Evolutionary conservation across 92 coral and sea anemone species (phyloP).

Genomic region (Porites rus): DNA sequence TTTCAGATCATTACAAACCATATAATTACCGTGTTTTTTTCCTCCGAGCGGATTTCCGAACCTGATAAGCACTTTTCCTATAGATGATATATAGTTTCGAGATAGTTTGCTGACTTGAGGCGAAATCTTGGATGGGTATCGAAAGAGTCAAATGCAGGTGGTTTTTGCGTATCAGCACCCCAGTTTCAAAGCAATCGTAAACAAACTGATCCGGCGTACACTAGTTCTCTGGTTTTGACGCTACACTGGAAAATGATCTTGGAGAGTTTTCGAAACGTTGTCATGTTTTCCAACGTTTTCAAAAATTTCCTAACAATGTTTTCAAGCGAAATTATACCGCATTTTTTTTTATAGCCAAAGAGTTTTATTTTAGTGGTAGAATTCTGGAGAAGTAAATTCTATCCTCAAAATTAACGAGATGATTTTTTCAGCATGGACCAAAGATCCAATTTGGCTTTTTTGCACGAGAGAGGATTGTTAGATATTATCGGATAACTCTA

Average conservation of each 20-base stretch:
- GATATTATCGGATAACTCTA: not conserved
- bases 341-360: too few relatives aligned
- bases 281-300: too few relatives aligned
- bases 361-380: too few relatives aligned
- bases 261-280: too few relatives aligned
- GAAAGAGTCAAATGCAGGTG: not conserved
- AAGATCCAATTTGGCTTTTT: not conserved
- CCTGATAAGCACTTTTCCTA: constrained; percentile 7
- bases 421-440: not conserved
- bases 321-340: too few relatives aligned
- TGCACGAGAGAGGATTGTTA: not conserved
- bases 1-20: not conserved
- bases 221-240: not conserved
- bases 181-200: not conserved
- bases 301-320: too few relatives aligned
- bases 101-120: not conserved
- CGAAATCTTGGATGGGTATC: not conserved
- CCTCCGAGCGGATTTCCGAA: constrained; percentile 11
- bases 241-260: not conserved
- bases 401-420: too few relatives aligned
- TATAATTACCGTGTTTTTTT: constrained; percentile 3
- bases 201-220: not conserved
- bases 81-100: not conserved
- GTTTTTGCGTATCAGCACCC: not conserved
- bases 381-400: too few relatives aligned